These are phyloP conservation scores for Solea senegalensis DNA, from an alignment of 2,113 vertebrate genomes.

Conservation along the genomic window DNA sequence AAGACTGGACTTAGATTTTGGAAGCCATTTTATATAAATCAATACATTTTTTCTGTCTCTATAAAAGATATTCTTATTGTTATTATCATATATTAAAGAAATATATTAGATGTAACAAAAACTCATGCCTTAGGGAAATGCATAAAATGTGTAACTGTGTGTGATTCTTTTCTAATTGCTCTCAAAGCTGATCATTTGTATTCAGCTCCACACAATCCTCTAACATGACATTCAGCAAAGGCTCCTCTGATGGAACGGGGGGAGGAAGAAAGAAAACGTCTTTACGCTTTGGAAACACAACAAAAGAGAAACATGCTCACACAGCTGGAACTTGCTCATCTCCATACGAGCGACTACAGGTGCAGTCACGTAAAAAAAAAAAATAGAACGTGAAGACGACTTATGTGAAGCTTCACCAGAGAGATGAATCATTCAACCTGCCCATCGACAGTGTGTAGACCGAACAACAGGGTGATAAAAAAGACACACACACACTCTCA, in stretches of 20 bases:
- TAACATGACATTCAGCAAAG: constrained; percentile 40
- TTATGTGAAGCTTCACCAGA: constrained; percentile 51
- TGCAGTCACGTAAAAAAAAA: not conserved
- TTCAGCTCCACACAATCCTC: constrained; percentile 26
- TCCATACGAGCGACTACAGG: constrained; percentile 22
- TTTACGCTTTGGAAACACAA: not conserved
- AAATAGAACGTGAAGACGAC: constrained; percentile 11
- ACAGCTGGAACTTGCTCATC: constrained; percentile 21
- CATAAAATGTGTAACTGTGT: not conserved
- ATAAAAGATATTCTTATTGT: no score
- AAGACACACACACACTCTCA: not conserved
- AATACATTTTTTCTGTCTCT: no score
- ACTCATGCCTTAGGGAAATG: no score
- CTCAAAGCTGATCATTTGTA: not conserved
- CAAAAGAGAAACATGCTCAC: constrained; percentile 1
- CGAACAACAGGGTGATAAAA: not conserved
- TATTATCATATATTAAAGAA: no score
- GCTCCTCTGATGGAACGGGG: constrained; percentile 10
- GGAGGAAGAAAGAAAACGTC: not conserved
- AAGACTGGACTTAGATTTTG: no score
- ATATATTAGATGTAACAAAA: no score
- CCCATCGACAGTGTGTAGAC: constrained; percentile 27
- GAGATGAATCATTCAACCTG: constrained; percentile 50
- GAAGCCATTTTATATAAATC: no score
- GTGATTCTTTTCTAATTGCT: not conserved